A percentile compares a stretch with the other conserved stretches of the same genome.
Conservation (phyloP, 2,888 invertebrate species). For the Plutella xylostella region DNA sequence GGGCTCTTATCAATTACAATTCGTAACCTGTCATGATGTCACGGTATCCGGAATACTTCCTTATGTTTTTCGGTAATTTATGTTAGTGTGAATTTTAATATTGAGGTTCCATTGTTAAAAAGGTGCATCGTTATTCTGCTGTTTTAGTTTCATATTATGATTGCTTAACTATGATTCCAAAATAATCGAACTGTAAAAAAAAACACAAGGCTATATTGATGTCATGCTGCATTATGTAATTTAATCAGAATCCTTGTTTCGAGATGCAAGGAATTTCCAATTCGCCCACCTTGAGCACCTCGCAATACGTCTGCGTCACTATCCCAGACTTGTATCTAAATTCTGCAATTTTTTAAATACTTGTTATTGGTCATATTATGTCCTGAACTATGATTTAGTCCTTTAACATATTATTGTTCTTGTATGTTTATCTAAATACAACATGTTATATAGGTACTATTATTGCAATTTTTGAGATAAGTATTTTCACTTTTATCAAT, state of each 20-base stretch:
- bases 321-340: no score
- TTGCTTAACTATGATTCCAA: not conserved
- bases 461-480: not conserved
- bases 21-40: no score
- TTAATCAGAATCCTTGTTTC: not conserved
- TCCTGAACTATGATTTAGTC: no score
- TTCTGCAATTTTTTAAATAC: no score
- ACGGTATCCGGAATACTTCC: no score
- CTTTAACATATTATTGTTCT: no score
- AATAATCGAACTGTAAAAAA: not conserved
- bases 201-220: not conserved
- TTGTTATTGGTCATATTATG: no score
- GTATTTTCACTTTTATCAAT: not conserved
- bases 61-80: no score
- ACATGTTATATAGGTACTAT: no score
- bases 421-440: no score
- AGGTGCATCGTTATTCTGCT: not conserved
- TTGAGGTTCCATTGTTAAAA: not conserved
- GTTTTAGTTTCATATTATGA: not conserved
- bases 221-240: not conserved
- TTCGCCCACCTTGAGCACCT: conserved; percentile 20
- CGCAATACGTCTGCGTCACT: conserved; percentile 20
- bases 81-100: no score
- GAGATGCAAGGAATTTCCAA: conserved; percentile 32
- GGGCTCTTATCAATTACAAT: conserved; percentile 13